These are phyloP conservation scores for Aleiodes alternator DNA, from an alignment of 2,888 invertebrate genomes.

Conservation along the genomic window DNA sequence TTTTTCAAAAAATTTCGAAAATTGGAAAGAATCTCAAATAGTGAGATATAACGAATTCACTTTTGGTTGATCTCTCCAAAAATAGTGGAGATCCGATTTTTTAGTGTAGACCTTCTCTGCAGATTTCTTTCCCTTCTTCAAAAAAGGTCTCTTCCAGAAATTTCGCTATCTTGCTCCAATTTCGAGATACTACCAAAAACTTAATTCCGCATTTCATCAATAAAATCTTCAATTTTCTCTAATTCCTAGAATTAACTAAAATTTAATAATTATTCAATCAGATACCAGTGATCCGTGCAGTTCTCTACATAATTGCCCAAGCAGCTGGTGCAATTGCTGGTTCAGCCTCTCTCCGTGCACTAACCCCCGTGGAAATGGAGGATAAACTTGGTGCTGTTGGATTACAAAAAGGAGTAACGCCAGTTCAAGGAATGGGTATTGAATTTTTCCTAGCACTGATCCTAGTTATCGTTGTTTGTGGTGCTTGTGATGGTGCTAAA, in stretches of 20 bases:
- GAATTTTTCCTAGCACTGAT: slow-evolving; percentile 94
- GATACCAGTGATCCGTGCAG: slow-evolving; percentile 83
- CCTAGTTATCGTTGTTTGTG: slow-evolving; percentile 92
- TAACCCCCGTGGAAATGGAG: slow-evolving; percentile 81
- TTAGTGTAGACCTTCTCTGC: too few relatives aligned
- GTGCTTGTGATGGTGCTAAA: slow-evolving; percentile 88
- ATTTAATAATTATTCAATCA: slow-evolving; percentile 48
- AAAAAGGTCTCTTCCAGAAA: too few relatives aligned
- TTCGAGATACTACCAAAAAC: too few relatives aligned
- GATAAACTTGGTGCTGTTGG: slow-evolving; percentile 83
- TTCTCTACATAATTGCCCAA: slow-evolving; percentile 89
- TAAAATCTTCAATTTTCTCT: too few relatives aligned
- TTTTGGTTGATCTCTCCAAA: too few relatives aligned
- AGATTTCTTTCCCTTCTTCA: too few relatives aligned
- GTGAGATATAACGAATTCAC: too few relatives aligned
- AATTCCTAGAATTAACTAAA: not conserved
- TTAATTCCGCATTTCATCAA: too few relatives aligned
- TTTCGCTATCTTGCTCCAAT: too few relatives aligned
- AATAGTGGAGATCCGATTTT: too few relatives aligned
- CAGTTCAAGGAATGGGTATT: slow-evolving; percentile 90
- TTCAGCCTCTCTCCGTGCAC: slow-evolving; percentile 84
- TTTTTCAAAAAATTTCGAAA: too few relatives aligned
- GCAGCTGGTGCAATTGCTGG: slow-evolving; percentile 89
- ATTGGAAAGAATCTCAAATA: too few relatives aligned
- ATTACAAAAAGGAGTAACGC: slow-evolving; percentile 79